These are phyloP conservation scores for Manduca sexta DNA, from an alignment of 1,140 invertebrate genomes.

Conservation along the genomic window DNA sequence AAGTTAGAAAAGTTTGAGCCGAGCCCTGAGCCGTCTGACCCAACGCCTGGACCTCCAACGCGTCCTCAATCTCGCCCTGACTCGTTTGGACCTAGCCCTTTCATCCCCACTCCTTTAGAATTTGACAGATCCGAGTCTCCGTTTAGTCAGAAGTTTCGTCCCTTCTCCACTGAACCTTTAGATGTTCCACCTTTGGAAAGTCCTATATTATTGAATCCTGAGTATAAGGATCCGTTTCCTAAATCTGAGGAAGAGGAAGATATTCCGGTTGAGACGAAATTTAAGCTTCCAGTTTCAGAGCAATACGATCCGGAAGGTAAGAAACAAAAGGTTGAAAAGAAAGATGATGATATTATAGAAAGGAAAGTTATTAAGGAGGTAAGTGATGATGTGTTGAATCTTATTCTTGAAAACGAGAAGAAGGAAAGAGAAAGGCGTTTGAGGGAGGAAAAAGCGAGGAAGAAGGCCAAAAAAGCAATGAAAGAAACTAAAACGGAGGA, in stretches of 20 bases:
- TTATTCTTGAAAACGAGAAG: not conserved
- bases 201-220: slow-evolving; percentile 48
- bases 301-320: slow-evolving; percentile 45
- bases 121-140: too few relatives aligned
- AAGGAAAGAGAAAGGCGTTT: not conserved
- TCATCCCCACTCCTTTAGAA: too few relatives aligned
- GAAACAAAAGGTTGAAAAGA: slow-evolving; percentile 20
- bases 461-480: not conserved
- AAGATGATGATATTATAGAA: slow-evolving; percentile 3
- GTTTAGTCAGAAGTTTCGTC: slow-evolving; percentile 27
- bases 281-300: slow-evolving; percentile 50
- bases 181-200: slow-evolving; percentile 46
- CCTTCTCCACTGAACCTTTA: slow-evolving; percentile 48
- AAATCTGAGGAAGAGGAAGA: slow-evolving; percentile 1
- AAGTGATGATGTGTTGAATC: not conserved
- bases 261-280: slow-evolving; percentile 24
- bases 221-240: slow-evolving; percentile 40
- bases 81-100: too few relatives aligned
- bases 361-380: not conserved
- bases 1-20: slow-evolving; percentile 29
- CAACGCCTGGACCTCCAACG: too few relatives aligned
- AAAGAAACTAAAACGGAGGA: not conserved
- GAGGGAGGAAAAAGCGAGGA: not conserved
- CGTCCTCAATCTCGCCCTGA: too few relatives aligned
- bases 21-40: slow-evolving; percentile 1